These are phyloP conservation scores for Auanema freiburgensis DNA, from an alignment of 2,888 invertebrate genomes.

Conservation along the genomic window DNA sequence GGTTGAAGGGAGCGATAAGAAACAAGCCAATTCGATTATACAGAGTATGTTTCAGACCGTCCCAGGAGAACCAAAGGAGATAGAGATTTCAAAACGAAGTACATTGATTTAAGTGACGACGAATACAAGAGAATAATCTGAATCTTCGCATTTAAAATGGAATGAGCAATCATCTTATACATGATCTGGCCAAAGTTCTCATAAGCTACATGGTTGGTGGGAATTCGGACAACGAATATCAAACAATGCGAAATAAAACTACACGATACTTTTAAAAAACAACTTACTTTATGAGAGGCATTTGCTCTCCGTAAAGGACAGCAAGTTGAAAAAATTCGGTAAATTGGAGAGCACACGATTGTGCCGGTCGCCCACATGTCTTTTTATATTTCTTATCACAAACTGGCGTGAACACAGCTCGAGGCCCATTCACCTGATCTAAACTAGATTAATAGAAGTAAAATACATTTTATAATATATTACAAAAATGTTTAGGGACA, in stretches of 20 bases:
- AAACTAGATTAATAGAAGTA: too few species aligned
- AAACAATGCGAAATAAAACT: conserved; percentile 3
- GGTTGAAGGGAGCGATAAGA: not conserved
- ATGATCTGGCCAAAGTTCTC: not conserved
- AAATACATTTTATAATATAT: too few species aligned
- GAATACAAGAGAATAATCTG: too few species aligned
- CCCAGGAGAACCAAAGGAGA: not conserved
- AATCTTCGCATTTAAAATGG: too few species aligned
- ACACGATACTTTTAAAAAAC: not conserved
- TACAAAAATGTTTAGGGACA: too few species aligned
- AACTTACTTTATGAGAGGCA: conserved; percentile 9
- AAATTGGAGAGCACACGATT: conserved; percentile 49
- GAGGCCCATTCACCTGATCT: too few species aligned
- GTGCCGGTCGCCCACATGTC: conserved; percentile 49
- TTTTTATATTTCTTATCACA: conserved; percentile 15
- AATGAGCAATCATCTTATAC: not conserved
- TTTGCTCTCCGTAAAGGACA: conserved; percentile 43
- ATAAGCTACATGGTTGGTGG: not conserved
- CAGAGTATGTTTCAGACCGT: not conserved
- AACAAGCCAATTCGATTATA: conserved; percentile 1
- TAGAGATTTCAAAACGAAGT: not conserved
- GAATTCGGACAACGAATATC: not conserved
- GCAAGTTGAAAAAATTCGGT: conserved; percentile 43
- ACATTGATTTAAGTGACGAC: too few species aligned
- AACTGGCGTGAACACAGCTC: too few species aligned